A percentile compares a stretch with the other conserved stretches of the same genome.
These are phyloP conservation scores for Oikopleura albicans DNA, from an alignment of 23 tunicate genomes.

Conservation along the genomic window DNA sequence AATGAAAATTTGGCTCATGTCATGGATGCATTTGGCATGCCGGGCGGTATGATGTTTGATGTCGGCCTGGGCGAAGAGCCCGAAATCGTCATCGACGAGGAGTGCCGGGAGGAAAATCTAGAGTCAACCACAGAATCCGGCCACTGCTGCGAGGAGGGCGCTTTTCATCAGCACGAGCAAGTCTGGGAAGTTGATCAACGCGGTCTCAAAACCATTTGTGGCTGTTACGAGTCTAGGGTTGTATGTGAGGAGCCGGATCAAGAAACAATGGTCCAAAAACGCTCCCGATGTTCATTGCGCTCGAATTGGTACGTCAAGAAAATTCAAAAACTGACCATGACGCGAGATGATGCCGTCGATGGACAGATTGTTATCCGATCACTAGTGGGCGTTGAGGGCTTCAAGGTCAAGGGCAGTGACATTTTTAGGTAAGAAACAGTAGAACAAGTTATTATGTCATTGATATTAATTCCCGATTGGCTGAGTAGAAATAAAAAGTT, in stretches of 20 bases:
- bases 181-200: neutral
- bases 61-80: neutral
- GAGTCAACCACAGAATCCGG: neutral
- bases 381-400: neutral
- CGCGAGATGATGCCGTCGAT: neutral
- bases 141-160: neutral
- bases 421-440: neutral
- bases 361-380: neutral
- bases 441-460: no score
- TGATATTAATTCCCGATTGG: no score
- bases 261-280: neutral
- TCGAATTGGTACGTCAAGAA: conserved; percentile 2
- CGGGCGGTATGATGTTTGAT: neutral
- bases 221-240: neutral
- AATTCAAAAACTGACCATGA: neutral
- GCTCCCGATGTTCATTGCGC: neutral
- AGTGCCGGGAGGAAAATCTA: neutral
- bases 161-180: neutral
- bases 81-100: neutral
- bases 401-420: neutral
- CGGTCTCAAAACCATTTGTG: neutral
- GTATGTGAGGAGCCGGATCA: neutral
- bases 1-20: no score
- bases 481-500: no score
- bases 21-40: no score